Conservation (phyloP, 92 coral and sea anemone species). For the Epizoanthus stellaris region DNA sequence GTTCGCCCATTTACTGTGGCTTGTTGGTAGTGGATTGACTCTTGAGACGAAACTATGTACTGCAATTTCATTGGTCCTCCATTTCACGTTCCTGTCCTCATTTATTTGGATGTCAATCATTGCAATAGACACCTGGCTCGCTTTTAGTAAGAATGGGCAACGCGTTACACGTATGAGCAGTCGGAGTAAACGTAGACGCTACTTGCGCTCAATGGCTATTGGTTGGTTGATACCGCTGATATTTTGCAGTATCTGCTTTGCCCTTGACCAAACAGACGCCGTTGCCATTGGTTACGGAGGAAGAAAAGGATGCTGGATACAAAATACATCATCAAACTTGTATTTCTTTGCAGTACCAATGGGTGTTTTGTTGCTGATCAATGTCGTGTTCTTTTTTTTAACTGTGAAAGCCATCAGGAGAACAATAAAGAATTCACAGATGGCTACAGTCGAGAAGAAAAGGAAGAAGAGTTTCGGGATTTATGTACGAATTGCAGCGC, state of each 20-base stretch:
- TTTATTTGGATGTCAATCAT: conserved; percentile 72
- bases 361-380: conserved; percentile 45
- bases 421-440: conserved; percentile 60
- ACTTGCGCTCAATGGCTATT: conserved; percentile 46
- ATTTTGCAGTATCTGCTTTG: conserved; percentile 52
- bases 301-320: conserved; percentile 65
- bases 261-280: conserved; percentile 64
- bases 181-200: conserved; percentile 50
- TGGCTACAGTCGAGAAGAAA: conserved; percentile 41
- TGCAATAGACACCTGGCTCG: conserved; percentile 67
- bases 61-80: conserved; percentile 51
- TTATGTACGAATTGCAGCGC: conserved; percentile 59
- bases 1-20: conserved; percentile 57
- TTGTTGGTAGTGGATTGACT: conserved; percentile 49
- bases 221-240: conserved; percentile 70
- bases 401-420: conserved; percentile 67
- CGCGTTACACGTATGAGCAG: conserved; percentile 34
- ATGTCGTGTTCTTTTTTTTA: conserved; percentile 51
- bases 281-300: conserved; percentile 72
- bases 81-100: conserved; percentile 55
- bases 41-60: conserved; percentile 36
- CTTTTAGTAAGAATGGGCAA: conserved; percentile 50
- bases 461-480: conserved; percentile 49
- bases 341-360: conserved; percentile 61
- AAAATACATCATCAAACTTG: conserved; percentile 35